Percentiles rank a stretch among this genome's conserved stretches.
phyloP scores from a whole-genome alignment of 2,113 vertebrate species.

The Hypocryptadius cinnamomeus region DNA sequence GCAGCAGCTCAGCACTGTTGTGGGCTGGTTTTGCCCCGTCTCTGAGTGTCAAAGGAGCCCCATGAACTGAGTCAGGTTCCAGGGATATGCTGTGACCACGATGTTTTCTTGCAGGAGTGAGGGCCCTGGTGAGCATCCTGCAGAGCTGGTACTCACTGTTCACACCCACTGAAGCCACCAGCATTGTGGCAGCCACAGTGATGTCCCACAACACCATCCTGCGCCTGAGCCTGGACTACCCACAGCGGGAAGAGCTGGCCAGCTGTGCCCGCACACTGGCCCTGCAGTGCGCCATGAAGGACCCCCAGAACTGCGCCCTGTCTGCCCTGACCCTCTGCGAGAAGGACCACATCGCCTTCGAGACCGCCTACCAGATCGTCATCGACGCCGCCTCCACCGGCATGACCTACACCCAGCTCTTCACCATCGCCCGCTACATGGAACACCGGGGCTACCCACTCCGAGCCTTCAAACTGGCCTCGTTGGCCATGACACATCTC shows the following conservation, averaged over 20 bases:
- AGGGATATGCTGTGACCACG: neutral
- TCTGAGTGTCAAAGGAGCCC: neutral
- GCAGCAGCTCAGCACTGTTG: neutral
- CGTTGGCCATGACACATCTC: slow-evolving; percentile 94
- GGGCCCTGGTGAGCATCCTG: slow-evolving; percentile 92
- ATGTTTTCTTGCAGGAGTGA: slow-evolving; percentile 77
- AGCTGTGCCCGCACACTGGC: slow-evolving; percentile 93
- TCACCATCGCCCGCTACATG: slow-evolving; percentile 98
- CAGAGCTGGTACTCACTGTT: slow-evolving; percentile 99
- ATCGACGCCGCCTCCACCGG: slow-evolving; percentile 91
- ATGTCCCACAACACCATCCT: slow-evolving; percentile 97
- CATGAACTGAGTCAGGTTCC: fast-evolving
- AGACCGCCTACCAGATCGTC: slow-evolving; percentile 97
- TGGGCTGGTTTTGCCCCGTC: neutral
- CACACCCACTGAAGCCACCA: slow-evolving; percentile 96
- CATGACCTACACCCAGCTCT: slow-evolving; percentile 96
- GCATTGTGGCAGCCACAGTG: slow-evolving; percentile 93
- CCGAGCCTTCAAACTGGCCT: slow-evolving; percentile 94
- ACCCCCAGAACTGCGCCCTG: slow-evolving; percentile 96
- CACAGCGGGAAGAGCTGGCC: slow-evolving; percentile 93
- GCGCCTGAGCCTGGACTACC: slow-evolving; percentile 93
- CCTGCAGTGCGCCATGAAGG: slow-evolving; percentile 97
- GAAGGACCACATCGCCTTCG: slow-evolving; percentile 98
- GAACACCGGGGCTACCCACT: slow-evolving; percentile 96
- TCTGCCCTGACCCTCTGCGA: slow-evolving; percentile 95